phyloP scores from a whole-genome alignment of 2,888 invertebrate species.

The Cancer borealis region DNA sequence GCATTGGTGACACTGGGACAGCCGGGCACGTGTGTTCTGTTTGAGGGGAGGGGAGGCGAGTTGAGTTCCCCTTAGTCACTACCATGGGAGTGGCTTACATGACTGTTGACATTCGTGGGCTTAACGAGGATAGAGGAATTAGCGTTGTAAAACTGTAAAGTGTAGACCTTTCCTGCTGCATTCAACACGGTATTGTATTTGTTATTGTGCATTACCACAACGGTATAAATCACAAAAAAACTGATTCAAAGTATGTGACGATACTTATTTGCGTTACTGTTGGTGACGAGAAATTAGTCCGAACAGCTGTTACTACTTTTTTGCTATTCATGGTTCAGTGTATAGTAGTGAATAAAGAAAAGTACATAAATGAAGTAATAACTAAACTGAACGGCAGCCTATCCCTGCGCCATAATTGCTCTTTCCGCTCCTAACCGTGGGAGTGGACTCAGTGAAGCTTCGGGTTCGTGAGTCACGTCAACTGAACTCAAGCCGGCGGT shows the following conservation, averaged over 20 bases:
- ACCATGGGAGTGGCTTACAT: constrained; percentile 24
- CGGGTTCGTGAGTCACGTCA: neutral
- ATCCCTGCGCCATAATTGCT: neutral
- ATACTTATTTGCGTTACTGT: neutral
- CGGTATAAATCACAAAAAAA: neutral
- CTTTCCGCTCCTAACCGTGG: neutral
- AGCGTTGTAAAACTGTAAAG: neutral
- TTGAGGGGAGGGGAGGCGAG: neutral
- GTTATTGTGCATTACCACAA: neutral
- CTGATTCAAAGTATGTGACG: neutral
- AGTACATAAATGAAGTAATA: neutral
- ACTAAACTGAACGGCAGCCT: neutral
- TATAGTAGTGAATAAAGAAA: neutral
- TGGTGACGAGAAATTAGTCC: neutral
- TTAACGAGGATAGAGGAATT: neutral
- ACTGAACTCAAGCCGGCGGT: too few relatives aligned
- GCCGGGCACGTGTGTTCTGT: neutral
- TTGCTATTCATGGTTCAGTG: neutral
- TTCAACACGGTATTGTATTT: neutral
- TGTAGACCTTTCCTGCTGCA: neutral
- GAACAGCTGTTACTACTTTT: neutral
- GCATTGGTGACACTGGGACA: constrained; percentile 21
- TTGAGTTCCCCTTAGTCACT: neutral
- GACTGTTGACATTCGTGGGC: neutral
- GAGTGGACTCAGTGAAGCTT: neutral